phyloP scores from a whole-genome alignment of 2,888 invertebrate species.

The Buathra laborator region DNA sequence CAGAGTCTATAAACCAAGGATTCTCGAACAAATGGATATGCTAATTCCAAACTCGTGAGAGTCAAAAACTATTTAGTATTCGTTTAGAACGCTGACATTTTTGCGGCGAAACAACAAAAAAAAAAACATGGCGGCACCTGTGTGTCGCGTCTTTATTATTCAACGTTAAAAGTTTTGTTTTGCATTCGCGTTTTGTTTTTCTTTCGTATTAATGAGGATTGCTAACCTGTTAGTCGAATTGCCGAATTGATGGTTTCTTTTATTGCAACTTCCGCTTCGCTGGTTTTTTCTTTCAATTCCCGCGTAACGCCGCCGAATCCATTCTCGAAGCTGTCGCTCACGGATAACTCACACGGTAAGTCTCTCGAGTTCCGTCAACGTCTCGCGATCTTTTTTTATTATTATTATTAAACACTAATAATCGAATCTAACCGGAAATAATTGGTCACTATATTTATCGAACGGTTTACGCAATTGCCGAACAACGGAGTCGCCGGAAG shows the following conservation, averaged over 20 bases:
- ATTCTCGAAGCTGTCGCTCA: neutral
- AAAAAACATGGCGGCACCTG: neutral
- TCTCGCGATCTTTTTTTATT: neutral
- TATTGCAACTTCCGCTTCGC: neutral
- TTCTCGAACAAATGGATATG: slow-evolving; percentile 40
- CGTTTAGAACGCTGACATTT: neutral
- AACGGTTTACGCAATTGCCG: neutral
- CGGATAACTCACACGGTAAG: neutral
- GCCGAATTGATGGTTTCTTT: neutral
- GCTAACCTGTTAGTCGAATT: neutral
- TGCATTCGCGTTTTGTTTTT: neutral
- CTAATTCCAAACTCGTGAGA: neutral
- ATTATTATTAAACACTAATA: too few relatives aligned
- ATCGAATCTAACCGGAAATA: neutral
- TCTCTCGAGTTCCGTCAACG: neutral
- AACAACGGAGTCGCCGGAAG: slow-evolving; percentile 2
- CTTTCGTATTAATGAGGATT: neutral
- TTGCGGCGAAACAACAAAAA: neutral
- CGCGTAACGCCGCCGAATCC: neutral
- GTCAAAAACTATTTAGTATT: neutral
- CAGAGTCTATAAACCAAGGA: slow-evolving; percentile 8
- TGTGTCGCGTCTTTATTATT: neutral
- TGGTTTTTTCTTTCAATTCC: neutral
- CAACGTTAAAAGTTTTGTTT: neutral
- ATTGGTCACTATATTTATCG: neutral